These are phyloP conservation scores for Dromiciops gliroides DNA, from an alignment of 2,113 vertebrate species.

Conservation along the genomic window DNA sequence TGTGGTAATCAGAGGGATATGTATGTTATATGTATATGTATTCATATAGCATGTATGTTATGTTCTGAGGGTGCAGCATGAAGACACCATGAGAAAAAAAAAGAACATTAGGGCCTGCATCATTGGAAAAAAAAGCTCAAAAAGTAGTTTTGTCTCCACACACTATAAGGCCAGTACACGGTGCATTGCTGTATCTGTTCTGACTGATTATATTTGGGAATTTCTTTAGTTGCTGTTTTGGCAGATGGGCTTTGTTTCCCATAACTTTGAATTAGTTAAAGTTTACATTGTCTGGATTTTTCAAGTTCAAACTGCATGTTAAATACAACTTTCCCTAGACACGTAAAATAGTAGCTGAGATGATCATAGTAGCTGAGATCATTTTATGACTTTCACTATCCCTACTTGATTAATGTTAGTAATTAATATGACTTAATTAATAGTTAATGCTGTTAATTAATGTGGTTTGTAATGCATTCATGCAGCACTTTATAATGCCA, in stretches of 20 bases:
- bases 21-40: too few relatives aligned
- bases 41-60: not conserved
- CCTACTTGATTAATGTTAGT: not conserved
- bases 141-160: not conserved
- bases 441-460: not conserved
- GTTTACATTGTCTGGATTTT: not conserved
- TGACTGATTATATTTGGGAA: not conserved
- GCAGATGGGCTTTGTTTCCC: not conserved
- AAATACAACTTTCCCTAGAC: not conserved
- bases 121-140: not conserved
- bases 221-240: not conserved
- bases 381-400: not conserved
- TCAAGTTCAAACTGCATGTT: not conserved
- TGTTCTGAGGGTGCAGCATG: not conserved
- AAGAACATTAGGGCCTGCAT: not conserved
- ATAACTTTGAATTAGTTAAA: not conserved
- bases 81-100: not conserved
- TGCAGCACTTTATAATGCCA: not conserved
- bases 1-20: not conserved
- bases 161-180: not conserved
- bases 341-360: not conserved
- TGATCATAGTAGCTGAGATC: not conserved
- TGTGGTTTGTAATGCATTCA: not conserved
- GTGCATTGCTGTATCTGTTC: not conserved
- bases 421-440: not conserved